phyloP scores from a whole-genome alignment of 2,113 vertebrate genomes.

The Cololabis saira region DNA sequence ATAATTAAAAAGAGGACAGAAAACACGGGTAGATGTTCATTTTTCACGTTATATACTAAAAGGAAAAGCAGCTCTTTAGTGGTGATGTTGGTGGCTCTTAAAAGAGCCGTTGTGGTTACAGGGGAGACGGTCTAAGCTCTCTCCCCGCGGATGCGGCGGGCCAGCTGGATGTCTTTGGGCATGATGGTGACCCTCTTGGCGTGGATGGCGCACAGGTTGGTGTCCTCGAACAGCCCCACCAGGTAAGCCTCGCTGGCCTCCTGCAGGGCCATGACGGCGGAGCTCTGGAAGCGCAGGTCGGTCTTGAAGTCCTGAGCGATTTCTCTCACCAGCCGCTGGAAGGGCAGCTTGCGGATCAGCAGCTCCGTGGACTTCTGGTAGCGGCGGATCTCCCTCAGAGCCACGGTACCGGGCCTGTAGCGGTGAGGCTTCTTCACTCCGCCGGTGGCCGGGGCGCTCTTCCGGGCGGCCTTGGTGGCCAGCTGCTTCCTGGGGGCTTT shows the following conservation, averaged over 20 bases:
- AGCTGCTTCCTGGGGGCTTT: constrained; percentile 24
- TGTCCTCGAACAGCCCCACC: constrained; percentile 83
- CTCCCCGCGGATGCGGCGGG: constrained; percentile 82
- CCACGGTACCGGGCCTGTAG: constrained; percentile 68
- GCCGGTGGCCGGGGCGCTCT: constrained; percentile 15
- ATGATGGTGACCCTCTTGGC: constrained; percentile 85
- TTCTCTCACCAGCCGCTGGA: constrained; percentile 66
- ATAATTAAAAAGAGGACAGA: too few species aligned
- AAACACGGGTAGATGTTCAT: too few species aligned
- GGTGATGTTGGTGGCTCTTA: too few species aligned
- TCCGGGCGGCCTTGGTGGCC: constrained; percentile 11
- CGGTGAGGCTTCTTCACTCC: constrained; percentile 70
- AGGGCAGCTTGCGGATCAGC: constrained; percentile 66
- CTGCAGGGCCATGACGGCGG: constrained; percentile 73
- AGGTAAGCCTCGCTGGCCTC: constrained; percentile 84
- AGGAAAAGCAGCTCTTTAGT: too few species aligned
- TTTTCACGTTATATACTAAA: too few species aligned
- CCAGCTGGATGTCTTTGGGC: constrained; percentile 87
- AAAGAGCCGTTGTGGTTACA: too few species aligned
- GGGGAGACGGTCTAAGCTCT: constrained; percentile 18
- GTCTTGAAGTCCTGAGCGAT: constrained; percentile 48
- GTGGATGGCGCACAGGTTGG: constrained; percentile 85
- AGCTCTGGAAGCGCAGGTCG: constrained; percentile 70
- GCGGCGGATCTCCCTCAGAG: constrained; percentile 64
- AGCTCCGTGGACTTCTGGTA: constrained; percentile 72